Percentiles rank a stretch among this genome's conserved stretches.
Conservation (phyloP, 2,888 invertebrate species). For the Drosophila silvestris region DNA sequence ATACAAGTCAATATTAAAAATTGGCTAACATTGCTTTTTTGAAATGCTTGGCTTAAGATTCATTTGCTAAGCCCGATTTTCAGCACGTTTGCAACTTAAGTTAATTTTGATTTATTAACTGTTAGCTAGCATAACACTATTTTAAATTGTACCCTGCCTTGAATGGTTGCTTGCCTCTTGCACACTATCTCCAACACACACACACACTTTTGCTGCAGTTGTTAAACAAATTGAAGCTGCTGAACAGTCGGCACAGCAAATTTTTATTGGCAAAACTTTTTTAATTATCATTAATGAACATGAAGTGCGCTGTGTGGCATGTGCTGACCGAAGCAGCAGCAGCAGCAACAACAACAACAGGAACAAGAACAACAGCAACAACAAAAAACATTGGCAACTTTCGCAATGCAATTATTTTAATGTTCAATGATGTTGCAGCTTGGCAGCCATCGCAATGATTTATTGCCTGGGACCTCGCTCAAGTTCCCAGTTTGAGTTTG, state of each 20-base stretch:
- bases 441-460: conserved; percentile 70
- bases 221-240: conserved; percentile 44
- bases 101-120: background rate
- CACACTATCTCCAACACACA: conserved; percentile 16
- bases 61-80: background rate
- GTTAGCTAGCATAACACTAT: background rate
- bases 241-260: conserved; percentile 43
- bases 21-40: fast-evolving
- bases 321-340: conserved; percentile 51
- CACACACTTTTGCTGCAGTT: conserved; percentile 32
- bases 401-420: conserved; percentile 75
- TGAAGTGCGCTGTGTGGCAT: conserved; percentile 46
- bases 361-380: conserved; percentile 19
- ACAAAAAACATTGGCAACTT: conserved; percentile 43
- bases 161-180: conserved; percentile 6
- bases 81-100: background rate
- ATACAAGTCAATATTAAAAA: background rate
- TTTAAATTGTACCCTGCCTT: background rate
- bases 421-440: conserved; percentile 76
- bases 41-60: background rate
- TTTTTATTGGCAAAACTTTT: conserved; percentile 67
- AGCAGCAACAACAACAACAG: conserved; percentile 1
- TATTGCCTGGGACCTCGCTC: conserved; percentile 47
- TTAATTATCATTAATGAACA: conserved; percentile 78
- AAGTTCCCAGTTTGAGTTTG: conserved; percentile 36